These are phyloP conservation scores for Scaptomyza tumidula DNA, from an alignment of 2,888 invertebrate genomes.

Conservation along the genomic window DNA sequence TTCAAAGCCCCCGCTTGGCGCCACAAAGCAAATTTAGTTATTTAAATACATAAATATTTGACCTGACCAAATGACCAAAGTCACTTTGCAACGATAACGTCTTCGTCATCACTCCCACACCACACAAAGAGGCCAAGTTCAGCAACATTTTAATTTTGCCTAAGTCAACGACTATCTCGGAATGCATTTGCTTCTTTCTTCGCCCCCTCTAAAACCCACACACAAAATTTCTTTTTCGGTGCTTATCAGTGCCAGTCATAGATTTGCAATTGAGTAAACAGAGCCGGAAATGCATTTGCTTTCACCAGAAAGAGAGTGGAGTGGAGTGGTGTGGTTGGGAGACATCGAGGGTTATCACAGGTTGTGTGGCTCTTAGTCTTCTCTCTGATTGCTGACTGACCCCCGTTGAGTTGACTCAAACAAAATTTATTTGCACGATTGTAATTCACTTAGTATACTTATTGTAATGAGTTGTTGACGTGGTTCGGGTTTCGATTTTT, in stretches of 20 bases:
- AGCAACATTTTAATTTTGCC: conserved; percentile 65
- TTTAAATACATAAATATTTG: conserved; percentile 54
- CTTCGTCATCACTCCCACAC: conserved; percentile 12
- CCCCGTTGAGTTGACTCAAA: conserved; percentile 16
- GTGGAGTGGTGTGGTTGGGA: conserved; percentile 1
- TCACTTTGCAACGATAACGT: conserved; percentile 55
- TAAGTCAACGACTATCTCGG: conserved; percentile 40
- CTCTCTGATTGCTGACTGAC: conserved; percentile 29
- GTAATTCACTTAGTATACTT: conserved; percentile 23
- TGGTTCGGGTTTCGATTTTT: conserved; percentile 16
- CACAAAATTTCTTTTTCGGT: conserved; percentile 33
- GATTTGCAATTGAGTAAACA: conserved; percentile 75
- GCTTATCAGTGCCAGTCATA: conserved; percentile 56
- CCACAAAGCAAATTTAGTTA: conserved; percentile 54
- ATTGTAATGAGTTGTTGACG: conserved; percentile 36
- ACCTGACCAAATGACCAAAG: conserved; percentile 57
- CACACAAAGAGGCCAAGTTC: conserved; percentile 74
- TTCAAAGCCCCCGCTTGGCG: conserved; percentile 63
- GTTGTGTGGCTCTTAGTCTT: conserved; percentile 10
- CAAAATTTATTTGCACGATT: conserved; percentile 48
- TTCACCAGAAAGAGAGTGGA: conserved; percentile 47
- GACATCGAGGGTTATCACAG: conserved; percentile 41
- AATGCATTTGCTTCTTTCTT: conserved; percentile 47
- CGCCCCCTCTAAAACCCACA: background rate
- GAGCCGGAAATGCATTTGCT: conserved; percentile 78